A percentile compares a stretch with the other conserved stretches of the same genome.
These are phyloP conservation scores for Tortrix viridana DNA, from an alignment of 2,888 invertebrate species.

Conservation along the genomic window DNA sequence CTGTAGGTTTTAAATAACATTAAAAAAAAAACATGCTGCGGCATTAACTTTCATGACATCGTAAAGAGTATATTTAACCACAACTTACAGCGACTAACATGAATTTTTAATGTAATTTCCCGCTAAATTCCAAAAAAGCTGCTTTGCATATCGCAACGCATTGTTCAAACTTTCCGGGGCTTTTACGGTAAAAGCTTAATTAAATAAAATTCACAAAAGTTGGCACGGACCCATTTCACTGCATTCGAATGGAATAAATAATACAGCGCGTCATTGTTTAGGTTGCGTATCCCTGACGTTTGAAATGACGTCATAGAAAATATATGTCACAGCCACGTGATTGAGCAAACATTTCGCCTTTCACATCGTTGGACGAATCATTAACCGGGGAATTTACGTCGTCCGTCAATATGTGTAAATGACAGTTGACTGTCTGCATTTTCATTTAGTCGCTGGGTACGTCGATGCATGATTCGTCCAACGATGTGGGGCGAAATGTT, in stretches of 20 bases:
- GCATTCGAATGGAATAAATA: slow-evolving; percentile 26
- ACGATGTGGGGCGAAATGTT: no score
- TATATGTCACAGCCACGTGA: background rate
- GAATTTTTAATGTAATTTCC: slow-evolving; percentile 1
- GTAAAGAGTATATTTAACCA: background rate
- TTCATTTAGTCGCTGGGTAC: no score
- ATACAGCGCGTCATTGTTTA: slow-evolving; percentile 3
- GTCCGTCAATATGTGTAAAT: no score
- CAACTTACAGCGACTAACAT: background rate
- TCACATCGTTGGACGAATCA: no score
- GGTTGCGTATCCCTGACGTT: slow-evolving; percentile 9
- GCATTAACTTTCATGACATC: no score
- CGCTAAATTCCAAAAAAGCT: slow-evolving; percentile 8
- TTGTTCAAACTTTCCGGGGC: slow-evolving; percentile 17
- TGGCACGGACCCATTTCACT: slow-evolving; percentile 21
- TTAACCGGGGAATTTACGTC: no score
- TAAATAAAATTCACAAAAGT: slow-evolving; percentile 16
- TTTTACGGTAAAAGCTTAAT: slow-evolving; percentile 31
- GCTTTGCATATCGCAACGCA: slow-evolving; percentile 10
- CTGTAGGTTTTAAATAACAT: no score
- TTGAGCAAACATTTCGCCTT: no score
- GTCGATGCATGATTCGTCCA: no score
- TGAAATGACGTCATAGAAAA: background rate
- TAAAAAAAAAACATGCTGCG: no score
- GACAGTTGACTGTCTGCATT: no score